These are phyloP conservation scores for Apodemia mormo DNA, from an alignment of 2,888 invertebrate genomes.

Conservation along the genomic window DNA sequence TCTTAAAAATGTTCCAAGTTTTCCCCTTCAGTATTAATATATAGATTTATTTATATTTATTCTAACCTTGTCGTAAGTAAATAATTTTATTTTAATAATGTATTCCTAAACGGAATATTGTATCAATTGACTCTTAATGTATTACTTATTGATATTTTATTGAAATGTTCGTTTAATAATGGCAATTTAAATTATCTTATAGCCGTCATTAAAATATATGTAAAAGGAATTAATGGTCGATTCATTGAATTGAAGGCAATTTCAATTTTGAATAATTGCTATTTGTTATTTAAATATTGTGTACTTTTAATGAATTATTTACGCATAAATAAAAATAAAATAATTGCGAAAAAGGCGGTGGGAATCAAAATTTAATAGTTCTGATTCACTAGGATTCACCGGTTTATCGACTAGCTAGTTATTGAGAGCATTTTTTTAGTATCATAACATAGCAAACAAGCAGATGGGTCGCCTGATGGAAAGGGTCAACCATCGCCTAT, in stretches of 20 bases:
- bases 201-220: not conserved
- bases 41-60: no score
- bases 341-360: no score
- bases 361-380: no score
- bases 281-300: not conserved
- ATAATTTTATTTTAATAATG: not conserved
- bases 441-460: no score
- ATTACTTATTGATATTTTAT: not conserved
- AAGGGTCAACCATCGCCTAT: no score
- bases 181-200: not conserved
- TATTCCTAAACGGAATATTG: not conserved
- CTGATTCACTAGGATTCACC: no score
- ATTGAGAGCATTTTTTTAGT: no score
- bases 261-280: not conserved
- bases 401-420: no score
- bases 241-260: not conserved
- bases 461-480: no score
- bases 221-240: not conserved
- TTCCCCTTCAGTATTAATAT: no score
- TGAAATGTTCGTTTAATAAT: not conserved
- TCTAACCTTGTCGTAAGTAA: not conserved
- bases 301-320: not conserved
- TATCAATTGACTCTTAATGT: not conserved
- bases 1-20: no score
- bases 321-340: no score